Percentiles rank a stretch among this genome's conserved stretches.
Conservation (phyloP, 1,140 invertebrate species). For the Leptinotarsa defecta region DNA sequence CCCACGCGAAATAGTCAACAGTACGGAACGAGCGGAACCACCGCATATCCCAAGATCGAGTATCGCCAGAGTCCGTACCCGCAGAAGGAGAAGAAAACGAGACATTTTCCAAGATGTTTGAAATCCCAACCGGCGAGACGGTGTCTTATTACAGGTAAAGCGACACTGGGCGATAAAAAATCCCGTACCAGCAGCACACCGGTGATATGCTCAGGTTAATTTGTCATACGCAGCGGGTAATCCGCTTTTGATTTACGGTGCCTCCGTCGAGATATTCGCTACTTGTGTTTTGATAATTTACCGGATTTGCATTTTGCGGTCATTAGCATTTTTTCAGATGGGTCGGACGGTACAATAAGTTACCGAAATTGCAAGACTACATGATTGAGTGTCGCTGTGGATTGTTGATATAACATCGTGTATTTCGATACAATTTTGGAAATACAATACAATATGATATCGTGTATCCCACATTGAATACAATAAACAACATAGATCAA, state of each 20-base stretch:
- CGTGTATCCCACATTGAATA: too few relatives aligned
- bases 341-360: background rate
- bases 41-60: background rate
- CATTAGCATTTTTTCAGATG: background rate
- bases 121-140: slow-evolving; percentile 2
- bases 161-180: slow-evolving; percentile 5
- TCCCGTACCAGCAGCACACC: background rate
- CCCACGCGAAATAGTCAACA: too few relatives aligned
- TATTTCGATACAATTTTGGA: too few relatives aligned
- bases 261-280: background rate
- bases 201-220: slow-evolving; percentile 8
- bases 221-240: slow-evolving; percentile 7
- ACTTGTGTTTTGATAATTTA: slow-evolving; percentile 9
- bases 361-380: background rate
- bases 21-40: background rate
- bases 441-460: too few relatives aligned
- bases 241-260: background rate
- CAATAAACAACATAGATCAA: too few relatives aligned
- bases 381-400: background rate
- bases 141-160: background rate
- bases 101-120: slow-evolving; percentile 1
- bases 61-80: background rate
- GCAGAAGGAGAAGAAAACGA: background rate
- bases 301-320: background rate
- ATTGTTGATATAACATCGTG: too few relatives aligned